Percentiles rank a stretch among this genome's conserved stretches.
Conservation (phyloP, 2,797 vertebrate genomes). For the Picus viridis region DNA sequence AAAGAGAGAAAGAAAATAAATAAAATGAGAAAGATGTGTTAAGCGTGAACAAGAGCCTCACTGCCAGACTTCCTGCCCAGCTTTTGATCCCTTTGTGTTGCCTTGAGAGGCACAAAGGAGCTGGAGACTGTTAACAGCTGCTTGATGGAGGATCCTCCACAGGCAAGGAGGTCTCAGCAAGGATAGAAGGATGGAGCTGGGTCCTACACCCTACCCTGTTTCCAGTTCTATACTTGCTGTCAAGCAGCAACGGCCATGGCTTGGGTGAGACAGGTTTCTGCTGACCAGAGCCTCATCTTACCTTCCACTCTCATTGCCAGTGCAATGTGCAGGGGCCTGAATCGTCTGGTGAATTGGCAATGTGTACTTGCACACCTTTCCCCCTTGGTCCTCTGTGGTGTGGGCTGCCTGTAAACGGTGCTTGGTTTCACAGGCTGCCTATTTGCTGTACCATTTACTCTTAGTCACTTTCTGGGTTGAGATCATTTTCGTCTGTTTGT, state of each 20-base stretch:
- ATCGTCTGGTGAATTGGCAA: accelerated
- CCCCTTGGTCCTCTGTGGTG: accelerated
- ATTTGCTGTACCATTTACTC: not conserved
- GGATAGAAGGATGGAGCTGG: not conserved
- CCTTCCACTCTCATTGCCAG: accelerated
- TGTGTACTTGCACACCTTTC: accelerated
- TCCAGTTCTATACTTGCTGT: not conserved
- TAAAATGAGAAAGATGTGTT: not conserved
- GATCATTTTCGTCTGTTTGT: not conserved
- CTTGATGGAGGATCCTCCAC: not conserved
- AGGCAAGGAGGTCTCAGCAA: not conserved
- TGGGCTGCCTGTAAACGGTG: accelerated
- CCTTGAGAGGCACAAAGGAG: not conserved
- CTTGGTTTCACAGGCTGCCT: not conserved
- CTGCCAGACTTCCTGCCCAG: conserved; percentile 3
- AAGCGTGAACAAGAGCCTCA: not conserved
- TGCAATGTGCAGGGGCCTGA: not conserved
- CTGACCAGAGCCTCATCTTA: not conserved
- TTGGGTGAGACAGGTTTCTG: not conserved
- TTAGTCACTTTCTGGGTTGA: not conserved
- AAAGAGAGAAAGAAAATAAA: not conserved
- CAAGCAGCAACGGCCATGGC: not conserved
- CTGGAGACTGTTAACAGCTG: not conserved
- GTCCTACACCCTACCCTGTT: not conserved
- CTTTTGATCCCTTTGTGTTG: not conserved